These are phyloP conservation scores for Drosophila nr. fundita DNA, from an alignment of 2,888 invertebrate species.

Conservation along the genomic window DNA sequence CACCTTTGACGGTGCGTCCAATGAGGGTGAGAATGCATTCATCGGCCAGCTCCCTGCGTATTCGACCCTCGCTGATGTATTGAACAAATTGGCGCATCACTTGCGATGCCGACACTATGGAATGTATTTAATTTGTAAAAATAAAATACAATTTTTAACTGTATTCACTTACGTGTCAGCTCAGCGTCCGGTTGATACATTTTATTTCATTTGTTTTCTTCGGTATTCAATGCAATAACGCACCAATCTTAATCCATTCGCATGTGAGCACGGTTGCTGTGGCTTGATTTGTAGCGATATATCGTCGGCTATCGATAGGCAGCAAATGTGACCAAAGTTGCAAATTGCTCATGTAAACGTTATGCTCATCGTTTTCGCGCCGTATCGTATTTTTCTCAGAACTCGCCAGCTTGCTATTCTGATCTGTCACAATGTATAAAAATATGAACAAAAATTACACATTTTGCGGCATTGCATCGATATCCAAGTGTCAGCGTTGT, in stretches of 20 bases:
- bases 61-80: neutral
- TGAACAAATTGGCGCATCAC: conserved; percentile 14
- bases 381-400: neutral
- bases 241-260: neutral
- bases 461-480: conserved; percentile 29
- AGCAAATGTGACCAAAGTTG: conserved; percentile 1
- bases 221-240: neutral
- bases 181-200: neutral
- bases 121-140: neutral
- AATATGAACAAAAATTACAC: conserved; percentile 23
- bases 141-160: neutral
- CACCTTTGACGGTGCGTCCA: conserved; percentile 12
- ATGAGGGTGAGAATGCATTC: conserved; percentile 11
- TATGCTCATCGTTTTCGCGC: too few relatives aligned
- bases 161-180: neutral
- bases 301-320: neutral
- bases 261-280: conserved; percentile 6
- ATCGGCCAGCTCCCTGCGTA: conserved; percentile 15
- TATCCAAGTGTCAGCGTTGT: conserved; percentile 59
- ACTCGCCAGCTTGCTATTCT: neutral
- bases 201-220: neutral
- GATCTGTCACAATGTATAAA: neutral
- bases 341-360: too few relatives aligned
- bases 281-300: neutral
- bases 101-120: conserved; percentile 6